These are phyloP conservation scores for Drosophila fuyamai DNA, from an alignment of 1,140 invertebrate species.

Conservation along the genomic window DNA sequence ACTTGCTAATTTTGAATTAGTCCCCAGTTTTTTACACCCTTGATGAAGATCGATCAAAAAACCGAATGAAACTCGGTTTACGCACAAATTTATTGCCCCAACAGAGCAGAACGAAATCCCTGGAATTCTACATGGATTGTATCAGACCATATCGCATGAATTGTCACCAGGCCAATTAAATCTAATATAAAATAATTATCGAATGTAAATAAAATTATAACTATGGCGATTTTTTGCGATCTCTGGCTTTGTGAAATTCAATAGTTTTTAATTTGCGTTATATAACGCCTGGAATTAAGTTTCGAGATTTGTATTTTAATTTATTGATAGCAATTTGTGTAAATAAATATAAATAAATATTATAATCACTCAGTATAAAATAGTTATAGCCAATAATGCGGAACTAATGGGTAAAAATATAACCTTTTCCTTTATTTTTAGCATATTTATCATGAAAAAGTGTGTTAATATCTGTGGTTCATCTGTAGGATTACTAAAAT, in stretches of 20 bases:
- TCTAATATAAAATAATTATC: constrained; percentile 28
- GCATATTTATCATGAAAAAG: constrained; percentile 1
- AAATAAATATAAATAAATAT: not conserved
- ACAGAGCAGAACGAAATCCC: constrained; percentile 50
- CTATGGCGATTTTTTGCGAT: constrained; percentile 4
- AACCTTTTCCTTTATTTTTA: not conserved
- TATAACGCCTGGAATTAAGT: not conserved
- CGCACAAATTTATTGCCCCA: constrained; percentile 46
- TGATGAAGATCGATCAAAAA: constrained; percentile 42
- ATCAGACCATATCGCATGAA: constrained; percentile 21
- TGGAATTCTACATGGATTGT: constrained; percentile 12
- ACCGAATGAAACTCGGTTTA: constrained; percentile 38
- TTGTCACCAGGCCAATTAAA: constrained; percentile 41
- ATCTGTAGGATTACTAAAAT: not conserved
- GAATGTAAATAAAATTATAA: constrained; percentile 4
- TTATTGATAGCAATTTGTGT: not conserved
- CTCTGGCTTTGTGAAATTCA: not conserved
- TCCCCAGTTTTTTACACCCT: constrained; percentile 49
- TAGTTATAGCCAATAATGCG: not conserved
- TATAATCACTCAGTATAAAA: no score
- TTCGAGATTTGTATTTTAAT: not conserved
- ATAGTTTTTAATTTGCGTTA: not conserved
- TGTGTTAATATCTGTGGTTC: not conserved
- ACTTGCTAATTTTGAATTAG: constrained; percentile 67
- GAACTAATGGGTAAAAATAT: not conserved